Base-by-base conservation (phyloP, 2,888 invertebrate genomes). In the Conops quadrifasciatus region DNA sequence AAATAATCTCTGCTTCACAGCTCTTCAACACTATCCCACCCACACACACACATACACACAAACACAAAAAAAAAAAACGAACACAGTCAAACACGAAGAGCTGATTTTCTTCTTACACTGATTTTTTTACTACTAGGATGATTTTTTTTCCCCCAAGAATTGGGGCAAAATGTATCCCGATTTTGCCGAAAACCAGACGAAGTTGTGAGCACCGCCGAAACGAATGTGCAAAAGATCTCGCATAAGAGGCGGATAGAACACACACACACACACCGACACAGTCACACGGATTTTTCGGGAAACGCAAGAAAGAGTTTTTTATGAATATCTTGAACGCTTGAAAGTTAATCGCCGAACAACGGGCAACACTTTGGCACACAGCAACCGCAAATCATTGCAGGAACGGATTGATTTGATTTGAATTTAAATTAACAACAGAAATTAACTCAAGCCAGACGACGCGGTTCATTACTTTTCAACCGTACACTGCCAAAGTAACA, bases 151-250 rank as follows among this genome's bases (percentile, higher is more conserved):
- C 4, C 24, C 28, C 7, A 15, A 28, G 28, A 28, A 28, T 1
- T 58, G 58, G 58, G 26, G 26, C 58, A 58, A 53, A 67, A 24
- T 67, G 58, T 59, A 67, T 67, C 67, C 67, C 67, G 58, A 67
- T 36, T 67, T 59, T 67, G 9, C 24, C 67, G 67, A 67, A 24
- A 58, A 65, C 19, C 28, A 9, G 30, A 62, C 68, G 68, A 60
- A 51, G 68, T 47, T 45, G 26, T 47, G 67, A 67, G 59, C 65
- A 24, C 9, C 11, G 19, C 30, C 4, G 19, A 67, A 13, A 45
- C 45, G 59, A 47, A 21, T 28, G 36, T 15, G 21, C 56, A 49
- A 45, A n/a, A 28, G 26, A 43, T 43, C n/a, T 16, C 21, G 47
- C 26, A 67, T 58, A 64, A 7, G 9, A 63, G 0, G 9, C 47